Percentiles rank a stretch among this genome's conserved stretches.
phyloP scores from a whole-genome alignment of 2,797 vertebrate species.

The Hipposideros larvatus region DNA sequence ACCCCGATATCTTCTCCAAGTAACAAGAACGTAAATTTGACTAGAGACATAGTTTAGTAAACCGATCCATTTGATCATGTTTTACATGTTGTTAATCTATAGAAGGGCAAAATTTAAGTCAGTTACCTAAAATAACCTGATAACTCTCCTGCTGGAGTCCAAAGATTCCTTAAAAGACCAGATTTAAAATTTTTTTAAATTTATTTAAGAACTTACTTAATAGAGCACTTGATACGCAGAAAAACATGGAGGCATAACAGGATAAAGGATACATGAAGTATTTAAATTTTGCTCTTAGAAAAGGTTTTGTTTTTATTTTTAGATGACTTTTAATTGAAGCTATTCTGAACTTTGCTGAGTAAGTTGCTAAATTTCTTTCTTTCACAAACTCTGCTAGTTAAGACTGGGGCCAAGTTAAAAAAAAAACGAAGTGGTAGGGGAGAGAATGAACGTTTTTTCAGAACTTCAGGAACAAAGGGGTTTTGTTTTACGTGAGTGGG shows the following conservation, averaged over 20 bases:
- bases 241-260: not conserved
- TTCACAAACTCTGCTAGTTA: constrained; percentile 56
- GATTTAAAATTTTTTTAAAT: not conserved
- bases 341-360: constrained; percentile 53
- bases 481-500: constrained; percentile 2
- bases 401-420: not conserved
- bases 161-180: not conserved
- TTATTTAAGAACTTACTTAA: not conserved
- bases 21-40: not conserved
- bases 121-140: not conserved
- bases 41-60: not conserved
- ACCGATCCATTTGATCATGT: not conserved
- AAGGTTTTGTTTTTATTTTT: constrained; percentile 47
- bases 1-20: not conserved
- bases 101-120: not conserved
- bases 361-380: constrained; percentile 50
- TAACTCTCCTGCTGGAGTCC: not conserved
- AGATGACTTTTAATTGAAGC: constrained; percentile 57
- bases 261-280: not conserved
- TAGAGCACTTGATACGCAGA: not conserved
- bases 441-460: constrained; percentile 10
- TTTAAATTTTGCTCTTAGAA: constrained; percentile 41
- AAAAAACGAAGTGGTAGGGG: not conserved
- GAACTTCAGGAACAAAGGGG: constrained; percentile 4
- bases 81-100: not conserved